Conservation (phyloP, 2,113 vertebrate genomes). For the Chloroceryle aenea region DNA sequence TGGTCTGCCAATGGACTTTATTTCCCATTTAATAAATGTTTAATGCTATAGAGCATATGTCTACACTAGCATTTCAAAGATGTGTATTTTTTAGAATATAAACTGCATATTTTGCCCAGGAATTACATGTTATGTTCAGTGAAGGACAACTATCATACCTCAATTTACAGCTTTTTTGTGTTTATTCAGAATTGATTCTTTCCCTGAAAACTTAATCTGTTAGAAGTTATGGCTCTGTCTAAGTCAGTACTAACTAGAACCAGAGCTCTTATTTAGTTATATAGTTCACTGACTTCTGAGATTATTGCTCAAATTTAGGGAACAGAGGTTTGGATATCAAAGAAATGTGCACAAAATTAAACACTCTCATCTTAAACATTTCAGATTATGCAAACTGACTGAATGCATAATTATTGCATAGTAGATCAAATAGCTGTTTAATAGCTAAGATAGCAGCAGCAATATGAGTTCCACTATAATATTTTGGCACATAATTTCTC, state of each 20-base stretch:
- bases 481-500: slow-evolving; percentile 53
- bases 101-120: slow-evolving; percentile 20
- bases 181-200: slow-evolving; percentile 24
- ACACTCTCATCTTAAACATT: background rate
- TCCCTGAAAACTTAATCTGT: slow-evolving; percentile 6
- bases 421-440: slow-evolving; percentile 33
- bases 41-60: slow-evolving; percentile 15
- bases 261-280: background rate
- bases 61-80: slow-evolving; percentile 33
- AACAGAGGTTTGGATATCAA: background rate
- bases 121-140: slow-evolving; percentile 26
- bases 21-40: slow-evolving; percentile 41
- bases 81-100: slow-evolving; percentile 9
- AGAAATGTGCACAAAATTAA: slow-evolving; percentile 8
- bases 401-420: background rate
- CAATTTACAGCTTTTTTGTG: slow-evolving; percentile 53
- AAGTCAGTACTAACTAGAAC: background rate
- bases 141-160: slow-evolving; percentile 79
- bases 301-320: background rate
- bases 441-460: slow-evolving; percentile 33
- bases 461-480: slow-evolving; percentile 27
- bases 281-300: background rate
- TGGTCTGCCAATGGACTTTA: slow-evolving; percentile 4
- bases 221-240: background rate
- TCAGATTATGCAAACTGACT: background rate